phyloP scores from a whole-genome alignment of 2,888 invertebrate species.

The Aphodius sticticus region DNA sequence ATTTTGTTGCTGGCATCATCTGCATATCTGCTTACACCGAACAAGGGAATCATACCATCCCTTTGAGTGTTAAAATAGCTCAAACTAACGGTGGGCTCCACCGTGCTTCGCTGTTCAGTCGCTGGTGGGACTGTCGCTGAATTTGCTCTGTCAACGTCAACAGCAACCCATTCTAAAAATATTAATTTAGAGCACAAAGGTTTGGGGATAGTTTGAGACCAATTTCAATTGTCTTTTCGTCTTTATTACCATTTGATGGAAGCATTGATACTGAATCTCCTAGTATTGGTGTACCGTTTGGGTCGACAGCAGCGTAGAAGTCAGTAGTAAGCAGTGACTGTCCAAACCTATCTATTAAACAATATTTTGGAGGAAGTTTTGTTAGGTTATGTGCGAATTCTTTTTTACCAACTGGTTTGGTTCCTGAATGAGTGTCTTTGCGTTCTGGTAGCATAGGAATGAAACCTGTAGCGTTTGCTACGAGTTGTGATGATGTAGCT shows the following conservation, averaged over 20 bases:
- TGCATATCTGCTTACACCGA: neutral
- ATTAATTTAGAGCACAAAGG: too few species aligned
- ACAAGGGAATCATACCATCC: neutral
- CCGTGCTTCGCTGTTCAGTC: neutral
- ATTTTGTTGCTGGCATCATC: neutral
- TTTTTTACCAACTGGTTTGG: neutral
- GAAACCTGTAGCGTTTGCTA: neutral
- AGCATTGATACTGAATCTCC: neutral
- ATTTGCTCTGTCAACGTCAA: neutral
- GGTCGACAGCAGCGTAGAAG: neutral
- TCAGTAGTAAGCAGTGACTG: neutral
- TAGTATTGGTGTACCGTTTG: neutral
- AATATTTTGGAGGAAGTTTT: neutral
- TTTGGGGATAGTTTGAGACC: too few species aligned
- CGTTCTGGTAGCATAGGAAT: neutral
- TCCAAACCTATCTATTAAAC: neutral
- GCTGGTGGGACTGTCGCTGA: neutral
- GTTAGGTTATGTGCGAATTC: neutral
- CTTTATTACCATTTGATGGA: neutral
- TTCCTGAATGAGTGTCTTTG: neutral
- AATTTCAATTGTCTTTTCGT: too few species aligned
- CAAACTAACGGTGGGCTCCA: neutral
- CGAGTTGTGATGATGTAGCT: neutral
- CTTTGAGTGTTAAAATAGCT: neutral
- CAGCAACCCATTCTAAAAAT: neutral